These are phyloP conservation scores for Papilio polytes DNA, from an alignment of 1,140 invertebrate species.

Conservation along the genomic window DNA sequence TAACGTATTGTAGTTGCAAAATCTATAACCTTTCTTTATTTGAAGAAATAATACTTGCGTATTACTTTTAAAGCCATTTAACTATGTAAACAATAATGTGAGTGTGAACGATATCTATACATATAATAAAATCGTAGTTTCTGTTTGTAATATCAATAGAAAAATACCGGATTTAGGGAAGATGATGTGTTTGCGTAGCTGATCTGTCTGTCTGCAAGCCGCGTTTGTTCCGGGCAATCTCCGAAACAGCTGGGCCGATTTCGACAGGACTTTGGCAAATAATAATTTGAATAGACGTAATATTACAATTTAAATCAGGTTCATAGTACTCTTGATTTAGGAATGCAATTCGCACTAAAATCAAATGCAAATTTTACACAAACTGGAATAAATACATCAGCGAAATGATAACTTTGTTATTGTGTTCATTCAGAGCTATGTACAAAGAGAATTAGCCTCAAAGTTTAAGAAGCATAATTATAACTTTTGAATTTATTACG, in stretches of 20 bases:
- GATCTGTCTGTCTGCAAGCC: no score
- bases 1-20: not conserved
- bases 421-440: conserved; percentile 8
- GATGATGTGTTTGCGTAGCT: no score
- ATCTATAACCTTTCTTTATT: not conserved
- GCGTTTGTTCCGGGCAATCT: no score
- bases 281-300: not conserved
- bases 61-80: not conserved
- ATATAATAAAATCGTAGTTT: no score
- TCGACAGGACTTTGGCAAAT: not conserved
- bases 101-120: not conserved
- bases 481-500: conserved; percentile 41
- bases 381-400: conserved; percentile 8
- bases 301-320: not conserved
- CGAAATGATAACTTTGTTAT: conserved; percentile 7
- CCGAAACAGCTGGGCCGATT: no score
- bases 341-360: not conserved
- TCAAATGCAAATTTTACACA: not conserved
- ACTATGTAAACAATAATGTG: not conserved
- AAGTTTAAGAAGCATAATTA: conserved; percentile 35
- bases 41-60: not conserved
- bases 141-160: no score
- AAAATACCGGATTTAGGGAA: no score
- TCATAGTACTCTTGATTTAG: not conserved
- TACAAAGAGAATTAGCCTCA: conserved; percentile 21